Conservation (phyloP, 1,140 invertebrate genomes). For the Philotrypesis tridentata region DNA sequence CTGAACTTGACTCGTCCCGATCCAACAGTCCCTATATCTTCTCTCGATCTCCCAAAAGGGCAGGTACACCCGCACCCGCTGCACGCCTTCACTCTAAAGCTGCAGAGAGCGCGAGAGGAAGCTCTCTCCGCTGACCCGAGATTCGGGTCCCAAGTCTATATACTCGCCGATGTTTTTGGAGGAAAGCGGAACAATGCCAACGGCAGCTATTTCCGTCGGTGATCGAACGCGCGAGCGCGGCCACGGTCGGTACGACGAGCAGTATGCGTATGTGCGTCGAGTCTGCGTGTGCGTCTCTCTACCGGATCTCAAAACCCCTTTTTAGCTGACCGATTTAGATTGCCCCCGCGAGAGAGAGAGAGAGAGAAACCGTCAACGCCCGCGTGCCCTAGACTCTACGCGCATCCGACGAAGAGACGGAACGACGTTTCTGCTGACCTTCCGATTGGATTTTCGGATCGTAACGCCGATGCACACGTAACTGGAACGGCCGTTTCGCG, state of each 20-base stretch:
- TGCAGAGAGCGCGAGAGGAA: no score
- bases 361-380: constrained; percentile 20
- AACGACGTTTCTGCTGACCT: constrained; percentile 9
- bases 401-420: background rate
- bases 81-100: no score
- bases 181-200: constrained; percentile 67
- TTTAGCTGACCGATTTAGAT: constrained; percentile 61
- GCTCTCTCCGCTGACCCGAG: no score
- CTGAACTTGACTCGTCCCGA: no score
- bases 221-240: constrained; percentile 63
- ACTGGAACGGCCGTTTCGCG: no score
- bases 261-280: constrained; percentile 48
- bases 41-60: background rate
- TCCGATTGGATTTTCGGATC: no score
- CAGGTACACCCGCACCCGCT: no score
- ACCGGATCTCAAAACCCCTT: constrained; percentile 58
- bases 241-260: constrained; percentile 57
- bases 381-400: constrained; percentile 42
- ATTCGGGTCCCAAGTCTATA: no score
- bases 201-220: constrained; percentile 63
- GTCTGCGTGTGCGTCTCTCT: no score
- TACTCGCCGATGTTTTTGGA: constrained; percentile 51
- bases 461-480: no score
- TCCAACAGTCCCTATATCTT: background rate
- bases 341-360: constrained; percentile 32